These are phyloP conservation scores for Aethina tumida DNA, from an alignment of 1,140 invertebrate genomes.

Conservation along the genomic window DNA sequence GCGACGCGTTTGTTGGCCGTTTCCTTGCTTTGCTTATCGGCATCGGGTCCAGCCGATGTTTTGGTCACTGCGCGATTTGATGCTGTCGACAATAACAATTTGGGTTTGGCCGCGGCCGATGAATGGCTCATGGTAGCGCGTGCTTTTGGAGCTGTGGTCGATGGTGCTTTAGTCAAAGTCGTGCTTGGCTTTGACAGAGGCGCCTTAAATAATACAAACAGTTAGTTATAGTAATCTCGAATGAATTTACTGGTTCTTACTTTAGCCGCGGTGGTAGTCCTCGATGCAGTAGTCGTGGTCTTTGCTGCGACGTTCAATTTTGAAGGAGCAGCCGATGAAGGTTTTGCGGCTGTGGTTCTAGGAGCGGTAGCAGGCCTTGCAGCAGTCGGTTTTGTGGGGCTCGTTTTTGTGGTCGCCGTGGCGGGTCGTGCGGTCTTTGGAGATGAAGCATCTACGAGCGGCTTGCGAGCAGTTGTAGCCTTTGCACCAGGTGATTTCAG, in stretches of 20 bases:
- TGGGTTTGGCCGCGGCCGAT: slow-evolving; percentile 31
- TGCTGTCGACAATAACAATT: slow-evolving; percentile 19
- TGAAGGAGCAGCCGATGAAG: slow-evolving; percentile 4
- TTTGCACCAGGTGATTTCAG: slow-evolving; percentile 34
- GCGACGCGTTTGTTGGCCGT: slow-evolving; percentile 49
- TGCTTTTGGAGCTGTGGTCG: slow-evolving; percentile 12
- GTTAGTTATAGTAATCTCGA: background rate
- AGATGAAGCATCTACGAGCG: slow-evolving; percentile 13
- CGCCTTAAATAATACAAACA: background rate
- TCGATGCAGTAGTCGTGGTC: slow-evolving; percentile 2
- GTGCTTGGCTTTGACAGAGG: slow-evolving; percentile 2
- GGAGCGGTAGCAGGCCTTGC: slow-evolving; percentile 12
- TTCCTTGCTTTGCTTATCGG: slow-evolving; percentile 48
- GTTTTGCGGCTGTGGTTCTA: slow-evolving; percentile 5
- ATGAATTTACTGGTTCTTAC: slow-evolving; percentile 4
- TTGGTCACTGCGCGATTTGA: slow-evolving; percentile 16
- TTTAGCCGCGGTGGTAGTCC: slow-evolving; percentile 8
- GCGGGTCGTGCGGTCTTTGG: slow-evolving; percentile 8
- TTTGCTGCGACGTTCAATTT: slow-evolving; percentile 1
- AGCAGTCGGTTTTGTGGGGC: slow-evolving; percentile 10
- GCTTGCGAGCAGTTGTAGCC: slow-evolving; percentile 11
- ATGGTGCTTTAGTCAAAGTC: slow-evolving; percentile 8
- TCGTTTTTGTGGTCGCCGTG: slow-evolving; percentile 13
- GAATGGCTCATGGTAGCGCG: slow-evolving; percentile 17
- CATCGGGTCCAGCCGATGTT: slow-evolving; percentile 28